Evolutionary conservation across 2,113 vertebrate species (phyloP).

Genomic region (Haplochromis vanheusdeni): DNA sequence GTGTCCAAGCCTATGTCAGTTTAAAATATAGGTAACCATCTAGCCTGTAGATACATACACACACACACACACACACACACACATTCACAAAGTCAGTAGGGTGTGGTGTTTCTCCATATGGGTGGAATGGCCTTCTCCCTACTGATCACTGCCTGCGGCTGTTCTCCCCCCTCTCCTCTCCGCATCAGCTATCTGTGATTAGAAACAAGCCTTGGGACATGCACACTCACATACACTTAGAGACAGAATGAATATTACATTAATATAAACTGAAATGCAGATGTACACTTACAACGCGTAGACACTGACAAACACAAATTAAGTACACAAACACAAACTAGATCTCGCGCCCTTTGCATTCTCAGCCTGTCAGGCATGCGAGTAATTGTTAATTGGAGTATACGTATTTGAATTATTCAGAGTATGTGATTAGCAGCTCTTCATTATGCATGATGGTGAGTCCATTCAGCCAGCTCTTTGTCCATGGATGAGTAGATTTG

Average conservation of each 20-base stretch:
- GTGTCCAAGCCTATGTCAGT: neutral
- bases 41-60: neutral
- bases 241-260: neutral
- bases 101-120: constrained; percentile 58
- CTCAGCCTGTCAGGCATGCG: neutral
- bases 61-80: neutral
- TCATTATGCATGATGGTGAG: constrained; percentile 37
- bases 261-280: neutral
- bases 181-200: constrained; percentile 62
- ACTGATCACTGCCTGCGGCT: constrained; percentile 46
- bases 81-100: neutral
- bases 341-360: neutral
- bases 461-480: constrained; percentile 17
- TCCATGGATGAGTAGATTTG: constrained; percentile 5
- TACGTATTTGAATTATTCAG: constrained; percentile 51
- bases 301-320: neutral
- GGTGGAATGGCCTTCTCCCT: constrained; percentile 48
- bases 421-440: constrained; percentile 45
- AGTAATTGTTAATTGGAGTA: constrained; percentile 39
- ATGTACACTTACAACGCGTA: neutral
- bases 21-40: neutral
- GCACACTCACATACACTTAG: neutral
- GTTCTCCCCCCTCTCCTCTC: constrained; percentile 5
- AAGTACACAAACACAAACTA: neutral
- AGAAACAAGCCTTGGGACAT: constrained; percentile 37